These are phyloP conservation scores for Leptarthrus brevirostris DNA, from an alignment of 2,888 invertebrate species.

Conservation along the genomic window DNA sequence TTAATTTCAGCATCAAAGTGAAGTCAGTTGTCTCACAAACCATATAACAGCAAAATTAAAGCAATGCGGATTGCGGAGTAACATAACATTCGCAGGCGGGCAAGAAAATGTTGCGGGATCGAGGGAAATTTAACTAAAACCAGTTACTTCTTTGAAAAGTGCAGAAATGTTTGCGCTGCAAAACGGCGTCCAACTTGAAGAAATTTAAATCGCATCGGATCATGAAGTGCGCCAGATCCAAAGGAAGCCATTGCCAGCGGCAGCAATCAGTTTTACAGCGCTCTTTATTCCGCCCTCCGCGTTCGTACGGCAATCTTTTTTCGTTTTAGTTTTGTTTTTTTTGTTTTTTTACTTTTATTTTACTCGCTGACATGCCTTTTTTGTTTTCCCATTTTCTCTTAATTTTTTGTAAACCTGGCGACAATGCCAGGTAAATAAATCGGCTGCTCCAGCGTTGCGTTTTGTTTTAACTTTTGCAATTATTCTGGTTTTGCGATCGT, in stretches of 20 bases:
- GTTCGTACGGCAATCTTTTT: conserved; percentile 18
- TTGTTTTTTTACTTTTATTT: background rate
- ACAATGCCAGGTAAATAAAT: conserved; percentile 44
- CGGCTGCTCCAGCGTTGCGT: conserved; percentile 39
- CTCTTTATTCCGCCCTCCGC: conserved; percentile 44
- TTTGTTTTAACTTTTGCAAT: conserved; percentile 35
- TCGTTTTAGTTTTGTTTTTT: conserved; percentile 9
- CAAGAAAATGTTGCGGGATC: background rate
- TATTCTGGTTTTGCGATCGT: conserved; percentile 23
- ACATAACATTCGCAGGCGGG: background rate
- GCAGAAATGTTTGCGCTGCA: conserved; percentile 45
- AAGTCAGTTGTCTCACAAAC: conserved; percentile 25
- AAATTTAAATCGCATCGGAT: conserved; percentile 45
- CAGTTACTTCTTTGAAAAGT: conserved; percentile 50
- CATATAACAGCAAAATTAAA: conserved; percentile 32
- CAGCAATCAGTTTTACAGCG: conserved; percentile 46
- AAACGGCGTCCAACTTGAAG: conserved; percentile 45
- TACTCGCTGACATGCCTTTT: background rate
- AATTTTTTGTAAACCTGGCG: conserved; percentile 36
- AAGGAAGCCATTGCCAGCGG: conserved; percentile 47
- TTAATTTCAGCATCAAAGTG: conserved; percentile 34
- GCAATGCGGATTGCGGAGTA: background rate
- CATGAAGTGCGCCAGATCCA: conserved; percentile 46
- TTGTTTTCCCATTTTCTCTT: conserved; percentile 10
- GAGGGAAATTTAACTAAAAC: conserved; percentile 34